Evolutionary conservation across 2,113 vertebrate species (phyloP), one percentile per base, ranked within the genome.

Genomic region (Greenwoodochromis staneri): DNA sequence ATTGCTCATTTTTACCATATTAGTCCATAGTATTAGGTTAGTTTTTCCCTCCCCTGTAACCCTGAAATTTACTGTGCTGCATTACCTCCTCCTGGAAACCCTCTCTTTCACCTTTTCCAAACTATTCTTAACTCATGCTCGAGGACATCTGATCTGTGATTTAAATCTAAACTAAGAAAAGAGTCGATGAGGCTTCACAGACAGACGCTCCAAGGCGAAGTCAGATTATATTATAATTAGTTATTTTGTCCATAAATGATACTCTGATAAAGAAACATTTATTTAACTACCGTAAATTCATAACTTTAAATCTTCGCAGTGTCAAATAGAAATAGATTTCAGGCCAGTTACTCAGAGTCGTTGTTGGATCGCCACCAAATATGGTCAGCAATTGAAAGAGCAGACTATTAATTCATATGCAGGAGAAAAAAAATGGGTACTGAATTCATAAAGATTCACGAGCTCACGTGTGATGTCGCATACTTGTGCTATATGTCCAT

Each of bases 1-100:
- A 91, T 85, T 84, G 85, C 83, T 87, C 9, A 85, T 93, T 93
- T 93, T 94, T 89, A 95, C 94, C 94, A 92, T 94, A 95, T 94
- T 92, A 91, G 92, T 94, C 76, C 90, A 93, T 69, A 81, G 89
- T 85, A 88, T 94, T 87, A 71, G 71, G 86, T 91, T 88, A 34
- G 73, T 84, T 87, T 84, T 85, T 73, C 85, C 88, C 85, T 86
- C 81, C 89, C 71, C 24, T 57, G 40, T 82, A 90, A 86, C 21
- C 47, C 63, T 24, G 45, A 90, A 90, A 91, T 90, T 81, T 88
- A 88, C 92, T 89, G 82, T 87, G 83, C 47, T 89, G 83, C 87
- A 89, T 89, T 87, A 85, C 88, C 80, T 92, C 93, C 87, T 88
- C 13, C 82, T 93, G 93, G 90, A 94, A 92, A 92, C 8, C 85